Base-by-base conservation (phyloP, 2,797 vertebrate species). In the Thunnus albacares region DNA sequence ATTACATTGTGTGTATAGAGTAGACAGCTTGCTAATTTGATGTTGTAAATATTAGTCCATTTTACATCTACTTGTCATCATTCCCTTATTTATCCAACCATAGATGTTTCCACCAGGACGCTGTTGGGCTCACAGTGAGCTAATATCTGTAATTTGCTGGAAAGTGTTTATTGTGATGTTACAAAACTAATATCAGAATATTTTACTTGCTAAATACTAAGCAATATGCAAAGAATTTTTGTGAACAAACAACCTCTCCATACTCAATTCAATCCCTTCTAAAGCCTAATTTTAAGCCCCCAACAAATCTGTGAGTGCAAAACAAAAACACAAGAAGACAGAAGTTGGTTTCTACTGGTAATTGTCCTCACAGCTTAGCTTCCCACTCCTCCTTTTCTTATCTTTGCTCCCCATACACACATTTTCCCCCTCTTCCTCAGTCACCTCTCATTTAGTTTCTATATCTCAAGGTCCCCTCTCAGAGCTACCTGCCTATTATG, bases 371-470 rank as follows among this genome's bases (percentile, higher is more conserved):
- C 38, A 55, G 64, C 62, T 75, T 26, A 28, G 11, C 65, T 72
- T 72, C 52, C 20, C 66, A 17, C 26, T 49, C 74, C 30, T 61
- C 63, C 49, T 56, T 77, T 67, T 77, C 74, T 77, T 84, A 82
- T 89, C 80, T 79, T 63, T 35, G 35, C 24, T 73, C 26, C 64
- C 62, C 71, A 65, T 15, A 72, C 73, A 60, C 63, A n/a, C 75
- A 78, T 43, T 47, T 43, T 41, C 20, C 6, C 18, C 38, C 59
- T 74, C 66, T 82, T 77, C 73, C 62, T 80, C 83, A 68, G 73
- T 88, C 82, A 60, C 76, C 86, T 78, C 81, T 90, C 80, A 80
- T 91, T 89, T 87, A 82, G 73, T 79, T 82, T 83, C 82, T 71
- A 63, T 91, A 82, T 87, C 75, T 90, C 76, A 78, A 71, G 59